A percentile compares a stretch with the other conserved stretches of the same genome.
Conservation (phyloP, 2,113 vertebrate species). For the Gasterosteus aculeatus region DNA sequence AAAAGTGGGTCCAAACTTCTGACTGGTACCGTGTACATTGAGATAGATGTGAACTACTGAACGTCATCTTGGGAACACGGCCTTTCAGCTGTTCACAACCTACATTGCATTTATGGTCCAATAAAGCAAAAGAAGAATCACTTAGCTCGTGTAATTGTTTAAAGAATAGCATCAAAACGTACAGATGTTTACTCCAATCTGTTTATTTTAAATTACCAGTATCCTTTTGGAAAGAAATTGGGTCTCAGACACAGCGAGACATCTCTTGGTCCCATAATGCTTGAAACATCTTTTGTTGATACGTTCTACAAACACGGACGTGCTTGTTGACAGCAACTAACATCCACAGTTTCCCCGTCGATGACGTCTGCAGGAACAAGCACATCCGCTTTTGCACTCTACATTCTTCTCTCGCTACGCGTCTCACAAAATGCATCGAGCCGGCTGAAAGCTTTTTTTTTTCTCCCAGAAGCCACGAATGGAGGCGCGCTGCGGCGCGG, state of each 20-base stretch:
- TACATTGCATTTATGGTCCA: background rate
- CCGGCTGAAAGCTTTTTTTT: constrained; percentile 64
- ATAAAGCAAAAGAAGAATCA: constrained; percentile 2
- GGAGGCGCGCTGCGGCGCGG: constrained; percentile 23
- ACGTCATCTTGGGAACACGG: background rate
- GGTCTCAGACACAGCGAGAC: constrained; percentile 40
- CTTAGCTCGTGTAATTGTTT: constrained; percentile 24
- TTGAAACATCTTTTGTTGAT: constrained; percentile 40
- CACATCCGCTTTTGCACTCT: constrained; percentile 20
- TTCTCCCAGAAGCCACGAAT: constrained; percentile 43
- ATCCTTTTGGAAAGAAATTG: constrained; percentile 41
- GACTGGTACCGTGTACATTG: background rate
- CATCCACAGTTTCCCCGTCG: constrained; percentile 11
- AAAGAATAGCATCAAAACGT: constrained; percentile 15
- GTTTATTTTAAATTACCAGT: constrained; percentile 40
- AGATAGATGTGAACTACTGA: background rate
- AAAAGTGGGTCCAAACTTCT: background rate
- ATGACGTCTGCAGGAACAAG: constrained; percentile 11
- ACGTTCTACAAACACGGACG: constrained; percentile 18
- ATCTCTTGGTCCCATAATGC: constrained; percentile 31
- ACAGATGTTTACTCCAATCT: constrained; percentile 36
- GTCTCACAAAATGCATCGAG: constrained; percentile 65
- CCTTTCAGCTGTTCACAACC: background rate
- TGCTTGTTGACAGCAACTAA: constrained; percentile 37
- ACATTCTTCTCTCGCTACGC: constrained; percentile 68